These are phyloP conservation scores for Tupiocoris notatus DNA, from an alignment of 2,888 invertebrate species.

Conservation along the genomic window DNA sequence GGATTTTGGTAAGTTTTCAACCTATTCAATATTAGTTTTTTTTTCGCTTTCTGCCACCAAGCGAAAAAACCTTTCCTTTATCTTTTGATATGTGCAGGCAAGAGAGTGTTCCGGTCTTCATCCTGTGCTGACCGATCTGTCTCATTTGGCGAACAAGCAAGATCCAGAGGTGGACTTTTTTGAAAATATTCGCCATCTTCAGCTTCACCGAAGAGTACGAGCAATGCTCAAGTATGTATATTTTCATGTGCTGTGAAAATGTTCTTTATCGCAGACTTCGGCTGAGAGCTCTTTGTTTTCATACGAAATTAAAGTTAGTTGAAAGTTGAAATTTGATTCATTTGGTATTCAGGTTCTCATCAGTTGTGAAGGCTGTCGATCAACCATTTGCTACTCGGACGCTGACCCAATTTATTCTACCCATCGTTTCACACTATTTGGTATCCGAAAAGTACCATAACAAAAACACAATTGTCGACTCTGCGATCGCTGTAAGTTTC, in stretches of 20 bases:
- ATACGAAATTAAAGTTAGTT: no score
- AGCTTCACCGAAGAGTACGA: constrained; percentile 79
- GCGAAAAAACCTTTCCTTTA: not conserved
- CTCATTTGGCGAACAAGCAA: constrained; percentile 64
- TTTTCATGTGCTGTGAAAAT: no score
- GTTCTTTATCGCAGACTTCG: no score
- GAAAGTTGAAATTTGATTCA: not conserved
- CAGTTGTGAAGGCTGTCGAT: constrained; percentile 62
- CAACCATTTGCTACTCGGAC: constrained; percentile 67
- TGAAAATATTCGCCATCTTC: constrained; percentile 85
- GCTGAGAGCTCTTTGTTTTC: no score
- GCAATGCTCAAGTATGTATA: constrained; percentile 66
- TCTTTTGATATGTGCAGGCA: constrained; percentile 54
- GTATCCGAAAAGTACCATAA: constrained; percentile 72
- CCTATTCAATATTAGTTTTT: not conserved
- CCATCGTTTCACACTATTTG: constrained; percentile 77
- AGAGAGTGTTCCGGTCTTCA: constrained; percentile 70
- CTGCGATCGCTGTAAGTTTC: constrained; percentile 67
- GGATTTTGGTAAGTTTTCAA: constrained; percentile 61
- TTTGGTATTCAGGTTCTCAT: constrained; percentile 58
- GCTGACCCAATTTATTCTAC: constrained; percentile 80
- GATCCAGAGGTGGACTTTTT: constrained; percentile 92
- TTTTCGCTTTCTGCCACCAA: not conserved
- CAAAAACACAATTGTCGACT: constrained; percentile 79
- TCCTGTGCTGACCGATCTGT: constrained; percentile 69